These are phyloP conservation scores for Eupithecia subfuscata DNA, from an alignment of 2,888 invertebrate species.

Conservation along the genomic window DNA sequence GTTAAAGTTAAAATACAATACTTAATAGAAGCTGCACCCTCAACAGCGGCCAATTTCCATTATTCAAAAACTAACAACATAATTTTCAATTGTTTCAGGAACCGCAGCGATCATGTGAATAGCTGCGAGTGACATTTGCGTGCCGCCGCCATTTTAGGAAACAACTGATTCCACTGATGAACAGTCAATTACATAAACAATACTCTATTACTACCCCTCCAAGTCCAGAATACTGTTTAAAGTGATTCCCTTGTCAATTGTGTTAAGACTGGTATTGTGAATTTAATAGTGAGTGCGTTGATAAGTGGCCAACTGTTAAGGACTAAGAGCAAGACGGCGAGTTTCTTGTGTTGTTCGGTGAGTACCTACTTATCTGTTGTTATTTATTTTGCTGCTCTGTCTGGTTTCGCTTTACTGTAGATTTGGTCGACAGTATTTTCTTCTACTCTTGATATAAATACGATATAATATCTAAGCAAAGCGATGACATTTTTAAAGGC, in stretches of 20 bases:
- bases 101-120: conserved; percentile 49
- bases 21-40: background rate
- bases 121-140: conserved; percentile 66
- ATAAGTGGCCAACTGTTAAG: background rate
- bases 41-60: background rate
- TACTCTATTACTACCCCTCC: conserved; percentile 17
- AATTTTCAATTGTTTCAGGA: conserved; percentile 57
- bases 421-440: background rate
- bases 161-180: conserved; percentile 50
- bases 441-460: background rate
- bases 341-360: conserved; percentile 22
- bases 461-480: background rate
- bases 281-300: conserved; percentile 16
- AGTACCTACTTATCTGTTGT: conserved; percentile 14
- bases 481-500: background rate
- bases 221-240: background rate
- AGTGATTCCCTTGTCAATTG: conserved; percentile 2
- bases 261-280: conserved; percentile 13
- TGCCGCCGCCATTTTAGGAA: conserved; percentile 54
- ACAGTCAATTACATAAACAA: conserved; percentile 54
- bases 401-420: background rate
- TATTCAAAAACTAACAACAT: conserved; percentile 21
- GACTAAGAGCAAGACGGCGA: background rate
- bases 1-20: background rate
- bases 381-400: background rate